These are phyloP conservation scores for Rousettus madagascariensis DNA, from an alignment of 2,797 vertebrate genomes.

Conservation along the genomic window DNA sequence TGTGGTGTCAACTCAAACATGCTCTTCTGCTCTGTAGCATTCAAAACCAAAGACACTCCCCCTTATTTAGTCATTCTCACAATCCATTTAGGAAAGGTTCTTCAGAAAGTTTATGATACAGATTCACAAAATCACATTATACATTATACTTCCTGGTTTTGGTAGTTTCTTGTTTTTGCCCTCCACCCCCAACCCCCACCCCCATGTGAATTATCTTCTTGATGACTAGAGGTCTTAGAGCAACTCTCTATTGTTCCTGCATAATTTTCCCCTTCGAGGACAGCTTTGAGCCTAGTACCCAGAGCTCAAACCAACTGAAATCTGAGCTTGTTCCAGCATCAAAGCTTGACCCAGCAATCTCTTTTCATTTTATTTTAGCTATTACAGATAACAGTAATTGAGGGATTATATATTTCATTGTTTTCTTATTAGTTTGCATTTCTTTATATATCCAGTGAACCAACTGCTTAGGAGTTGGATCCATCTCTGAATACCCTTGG, in stretches of 20 bases:
- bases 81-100: background rate
- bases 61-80: background rate
- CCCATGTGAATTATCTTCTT: background rate
- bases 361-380: slow-evolving; percentile 10
- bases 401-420: background rate
- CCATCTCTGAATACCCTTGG: background rate
- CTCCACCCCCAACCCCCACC: background rate
- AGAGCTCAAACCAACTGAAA: background rate
- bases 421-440: background rate
- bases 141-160: background rate
- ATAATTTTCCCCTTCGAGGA: background rate
- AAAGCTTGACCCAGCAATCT: background rate
- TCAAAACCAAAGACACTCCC: background rate
- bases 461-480: background rate
- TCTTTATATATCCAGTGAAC: background rate
- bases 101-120: background rate
- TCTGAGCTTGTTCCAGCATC: background rate
- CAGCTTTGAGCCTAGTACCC: background rate
- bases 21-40: background rate
- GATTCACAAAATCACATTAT: background rate
- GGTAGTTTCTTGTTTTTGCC: background rate
- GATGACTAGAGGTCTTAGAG: background rate
- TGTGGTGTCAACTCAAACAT: background rate
- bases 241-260: background rate
- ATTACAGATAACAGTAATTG: background rate